Percentiles rank a stretch among this genome's conserved stretches.
Conservation (phyloP, 2,888 invertebrate genomes). For the Zonitis immaculata region DNA sequence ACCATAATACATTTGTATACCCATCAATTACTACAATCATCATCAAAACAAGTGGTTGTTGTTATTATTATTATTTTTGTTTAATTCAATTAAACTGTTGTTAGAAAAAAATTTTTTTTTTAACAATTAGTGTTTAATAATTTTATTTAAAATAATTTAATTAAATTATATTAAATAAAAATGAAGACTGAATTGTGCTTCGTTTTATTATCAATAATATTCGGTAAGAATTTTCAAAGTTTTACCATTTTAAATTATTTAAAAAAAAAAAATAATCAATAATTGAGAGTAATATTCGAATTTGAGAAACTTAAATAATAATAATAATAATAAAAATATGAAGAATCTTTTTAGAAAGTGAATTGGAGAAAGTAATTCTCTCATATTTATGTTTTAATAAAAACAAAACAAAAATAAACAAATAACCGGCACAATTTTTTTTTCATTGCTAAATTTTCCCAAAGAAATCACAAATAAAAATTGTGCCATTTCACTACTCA, state of each 20-base stretch:
- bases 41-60: no score
- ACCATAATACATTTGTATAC: conserved; percentile 15
- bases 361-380: background rate
- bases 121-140: background rate
- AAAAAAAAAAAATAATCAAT: no score
- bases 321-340: no score
- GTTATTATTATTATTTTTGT: no score
- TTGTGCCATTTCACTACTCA: no score
- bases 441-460: background rate
- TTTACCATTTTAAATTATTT: background rate
- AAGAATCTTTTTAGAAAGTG: background rate
- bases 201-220: conserved; percentile 25
- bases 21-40: conserved; percentile 2
- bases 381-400: background rate
- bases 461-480: background rate
- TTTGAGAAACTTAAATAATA: no score
- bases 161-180: conserved; percentile 9
- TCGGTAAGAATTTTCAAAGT: conserved; percentile 21
- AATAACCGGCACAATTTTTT: background rate
- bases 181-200: conserved; percentile 33
- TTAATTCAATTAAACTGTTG: no score
- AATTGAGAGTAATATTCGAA: no score
- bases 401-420: background rate
- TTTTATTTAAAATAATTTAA: background rate
- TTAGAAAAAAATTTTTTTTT: no score